Base-by-base conservation (phyloP, 2,888 invertebrate genomes). In the Drosophila subsilvestris region DNA sequence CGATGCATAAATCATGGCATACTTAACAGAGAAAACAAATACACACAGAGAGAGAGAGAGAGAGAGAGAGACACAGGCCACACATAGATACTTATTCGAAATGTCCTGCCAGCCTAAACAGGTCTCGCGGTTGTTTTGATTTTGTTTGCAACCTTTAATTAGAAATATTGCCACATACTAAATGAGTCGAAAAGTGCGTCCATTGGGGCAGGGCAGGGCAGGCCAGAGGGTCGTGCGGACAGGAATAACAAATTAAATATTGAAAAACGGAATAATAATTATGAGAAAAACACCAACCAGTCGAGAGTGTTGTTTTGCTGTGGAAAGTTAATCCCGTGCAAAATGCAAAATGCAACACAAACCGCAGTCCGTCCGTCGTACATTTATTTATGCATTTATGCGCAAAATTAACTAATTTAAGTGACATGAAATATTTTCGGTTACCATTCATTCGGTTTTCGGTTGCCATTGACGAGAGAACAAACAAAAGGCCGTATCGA, bases 131-230 rank as follows among this genome's bases (percentile, higher is more conserved):
- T 86, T 86, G 83, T 86, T 83, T 88, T 88, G 88, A 88, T 88
- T 88, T 80, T 83, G 83, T 88, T 83, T 86, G 80, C 70, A 86
- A 88, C 89, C 82, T 86, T 84, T 88, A 84, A 88, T 84, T 84
- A 88, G 87, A 84, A 88, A 84, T 84, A 80, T 86, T 84, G 87
- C 88, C 85, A 78, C 89, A 83, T 75, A 74, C 70, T 72, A 83
- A 83, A 83, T 88, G 88, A 86, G 80, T 74, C 74, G 74, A 53
- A 68, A 71, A 69, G 66, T 57, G 69, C 20, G 57, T 20, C 32
- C 43, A 42, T 9, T 20, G 32, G 1, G 17, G n/a, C 20, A 20
- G 20, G 20, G 20, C 3, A 0, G 8, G 10, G 18, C 1, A 32
- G 32, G 43, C 25, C 18, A 44, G 44, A 44, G 10, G n/a, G 12